Evolutionary conservation across 2,888 invertebrate genomes (phyloP), one percentile per base, ranked within the genome.

Genomic region (Chirona hameri): DNA sequence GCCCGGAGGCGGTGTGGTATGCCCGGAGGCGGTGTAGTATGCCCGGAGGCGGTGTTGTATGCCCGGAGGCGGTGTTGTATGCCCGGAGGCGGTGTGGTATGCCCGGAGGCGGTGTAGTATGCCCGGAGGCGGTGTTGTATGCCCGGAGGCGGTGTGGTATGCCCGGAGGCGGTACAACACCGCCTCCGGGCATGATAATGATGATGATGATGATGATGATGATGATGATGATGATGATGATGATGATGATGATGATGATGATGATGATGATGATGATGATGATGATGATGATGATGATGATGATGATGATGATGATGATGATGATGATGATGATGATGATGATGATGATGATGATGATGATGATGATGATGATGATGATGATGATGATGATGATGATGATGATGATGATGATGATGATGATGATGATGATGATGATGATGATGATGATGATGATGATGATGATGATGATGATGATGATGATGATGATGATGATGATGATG

Each of bases 181-280:
- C n/a, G n/a, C 18, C 21, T 21, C 18, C 21, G 65, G n/a, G n/a
- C 65, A 65, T 65, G 65, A 65, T 65, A n/a, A 65, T 65, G 65
- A 65, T 65, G 65, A 65, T 65, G n/a, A 65, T 65, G 65, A 65
- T 65, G 65, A 65, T 65, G 65, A 65, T 65, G 65, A 65, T 65
- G 65, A 65, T 65, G 65, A 65, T 65, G 65, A 65, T 65, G 65
- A 65, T 65, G 65, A 65, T 65, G 65, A 65, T 65, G 65, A 65
- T 65, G 65, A 65, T 65, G 65, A 65, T 65, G 65, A 65, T 65
- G 65, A 65, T 65, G 65, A 65, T 65, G 65, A 65, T 65, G 65
- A 65, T 65, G 65, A 65, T 65, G 65, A 65, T 65, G 65, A 65
- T 65, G 65, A 65, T 65, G 65, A 65, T 65, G 65, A 65, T 65